These are phyloP conservation scores for Temnothorax nylanderi DNA, from an alignment of 1,140 invertebrate genomes.

Conservation along the genomic window DNA sequence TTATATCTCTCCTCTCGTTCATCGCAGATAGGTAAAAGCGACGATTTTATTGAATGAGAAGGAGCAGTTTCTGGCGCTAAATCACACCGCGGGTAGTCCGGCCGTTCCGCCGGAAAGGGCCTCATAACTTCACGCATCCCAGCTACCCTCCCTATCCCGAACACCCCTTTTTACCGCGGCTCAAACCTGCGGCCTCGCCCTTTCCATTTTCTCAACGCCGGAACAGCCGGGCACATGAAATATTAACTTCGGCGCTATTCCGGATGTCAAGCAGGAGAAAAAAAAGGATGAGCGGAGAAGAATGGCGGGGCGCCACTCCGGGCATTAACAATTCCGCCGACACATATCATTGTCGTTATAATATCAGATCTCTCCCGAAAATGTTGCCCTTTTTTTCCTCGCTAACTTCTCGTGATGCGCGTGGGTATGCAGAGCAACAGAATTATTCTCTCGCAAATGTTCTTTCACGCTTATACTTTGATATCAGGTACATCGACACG, in stretches of 20 bases:
- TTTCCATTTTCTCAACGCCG: constrained; percentile 79
- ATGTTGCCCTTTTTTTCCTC: background rate
- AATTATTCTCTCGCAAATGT: constrained; percentile 9
- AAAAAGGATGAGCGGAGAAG: constrained; percentile 30
- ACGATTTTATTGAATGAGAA: constrained; percentile 78
- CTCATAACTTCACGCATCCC: constrained; percentile 78
- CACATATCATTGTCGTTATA: constrained; percentile 37
- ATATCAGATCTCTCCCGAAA: constrained; percentile 3
- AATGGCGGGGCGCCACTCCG: constrained; percentile 43
- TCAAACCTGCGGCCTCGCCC: constrained; percentile 71
- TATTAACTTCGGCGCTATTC: constrained; percentile 76
- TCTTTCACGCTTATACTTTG: background rate
- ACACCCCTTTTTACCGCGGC: constrained; percentile 68
- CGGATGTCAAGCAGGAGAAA: constrained; percentile 65
- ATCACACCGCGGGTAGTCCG: constrained; percentile 78
- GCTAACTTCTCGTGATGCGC: background rate
- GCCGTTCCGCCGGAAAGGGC: constrained; percentile 77
- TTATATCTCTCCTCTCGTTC: background rate
- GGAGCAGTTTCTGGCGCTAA: constrained; percentile 75
- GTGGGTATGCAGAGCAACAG: background rate
- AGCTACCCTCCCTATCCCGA: constrained; percentile 61
- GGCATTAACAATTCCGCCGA: constrained; percentile 59
- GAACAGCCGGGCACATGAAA: constrained; percentile 78
- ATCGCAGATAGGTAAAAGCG: constrained; percentile 64
- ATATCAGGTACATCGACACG: background rate